A percentile compares a stretch with the other conserved stretches of the same genome.
Evolutionary conservation across 1,140 invertebrate genomes (phyloP).

Genomic region (Lasioglossum albipes): DNA sequence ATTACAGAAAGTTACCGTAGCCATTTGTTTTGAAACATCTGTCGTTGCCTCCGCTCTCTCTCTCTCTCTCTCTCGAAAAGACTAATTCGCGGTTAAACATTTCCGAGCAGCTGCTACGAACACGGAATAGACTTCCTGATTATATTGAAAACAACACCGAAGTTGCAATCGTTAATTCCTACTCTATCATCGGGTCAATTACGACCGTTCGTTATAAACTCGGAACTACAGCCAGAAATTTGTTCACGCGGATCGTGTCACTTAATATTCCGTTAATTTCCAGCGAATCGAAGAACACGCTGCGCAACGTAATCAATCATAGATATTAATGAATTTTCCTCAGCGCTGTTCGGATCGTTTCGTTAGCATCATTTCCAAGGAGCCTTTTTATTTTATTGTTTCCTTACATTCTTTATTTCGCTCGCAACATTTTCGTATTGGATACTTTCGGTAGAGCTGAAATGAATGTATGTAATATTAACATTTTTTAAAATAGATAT

Average conservation of each 20-base stretch:
- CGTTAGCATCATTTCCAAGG: too few species aligned
- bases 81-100: conserved; percentile 48
- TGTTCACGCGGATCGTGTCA: neutral
- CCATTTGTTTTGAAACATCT: conserved; percentile 63
- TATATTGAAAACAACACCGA: conserved; percentile 25
- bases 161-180: conserved; percentile 42
- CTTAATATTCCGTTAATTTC: neutral
- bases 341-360: too few species aligned
- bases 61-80: conserved; percentile 33
- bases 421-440: too few species aligned
- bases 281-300: neutral
- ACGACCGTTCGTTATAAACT: neutral
- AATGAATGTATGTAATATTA: too few species aligned
- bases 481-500: too few species aligned
- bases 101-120: conserved; percentile 37
- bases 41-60: conserved; percentile 27
- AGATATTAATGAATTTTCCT: too few species aligned
- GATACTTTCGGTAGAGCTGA: too few species aligned
- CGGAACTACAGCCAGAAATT: neutral
- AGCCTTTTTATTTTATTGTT: too few species aligned
- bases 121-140: conserved; percentile 21
- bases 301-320: too few species aligned
- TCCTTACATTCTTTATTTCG: too few species aligned
- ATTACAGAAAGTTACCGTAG: conserved; percentile 49
- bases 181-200: conserved; percentile 26